phyloP scores from a whole-genome alignment of 92 coral and sea anemone species.

The Phenganax stokvisi region DNA sequence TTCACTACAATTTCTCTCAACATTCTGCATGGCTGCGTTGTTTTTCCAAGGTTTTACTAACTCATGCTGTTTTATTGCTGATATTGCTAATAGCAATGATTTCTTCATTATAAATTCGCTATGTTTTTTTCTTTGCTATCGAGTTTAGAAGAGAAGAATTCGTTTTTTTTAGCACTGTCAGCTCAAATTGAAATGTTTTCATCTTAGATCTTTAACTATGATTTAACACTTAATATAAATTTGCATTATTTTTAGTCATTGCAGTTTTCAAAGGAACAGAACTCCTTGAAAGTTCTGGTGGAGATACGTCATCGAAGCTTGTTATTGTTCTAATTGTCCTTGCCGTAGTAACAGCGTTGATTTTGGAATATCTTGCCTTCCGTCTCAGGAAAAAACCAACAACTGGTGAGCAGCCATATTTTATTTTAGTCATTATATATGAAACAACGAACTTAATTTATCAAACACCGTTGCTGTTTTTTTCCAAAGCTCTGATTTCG shows the following conservation, averaged over 20 bases:
- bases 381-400: slow-evolving; percentile 17
- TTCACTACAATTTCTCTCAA: neutral
- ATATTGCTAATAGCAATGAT: too few relatives aligned
- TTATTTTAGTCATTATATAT: neutral
- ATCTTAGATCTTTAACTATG: too few relatives aligned
- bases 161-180: too few relatives aligned
- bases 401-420: slow-evolving; percentile 8
- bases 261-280: slow-evolving; percentile 29
- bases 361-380: slow-evolving; percentile 26
- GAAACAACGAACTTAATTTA: neutral
- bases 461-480: neutral
- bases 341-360: slow-evolving; percentile 23
- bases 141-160: too few relatives aligned
- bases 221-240: too few relatives aligned
- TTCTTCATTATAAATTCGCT: too few relatives aligned
- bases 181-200: too few relatives aligned
- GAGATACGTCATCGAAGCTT: neutral
- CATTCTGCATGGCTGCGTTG: neutral
- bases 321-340: slow-evolving; percentile 33
- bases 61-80: too few relatives aligned
- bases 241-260: slow-evolving; percentile 7
- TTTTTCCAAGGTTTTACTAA: neutral
- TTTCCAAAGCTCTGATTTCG: too few relatives aligned
- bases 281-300: slow-evolving; percentile 20
- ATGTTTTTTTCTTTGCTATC: too few relatives aligned